These are phyloP conservation scores for Nowickia ferox DNA, from an alignment of 2,888 invertebrate species.

Conservation along the genomic window DNA sequence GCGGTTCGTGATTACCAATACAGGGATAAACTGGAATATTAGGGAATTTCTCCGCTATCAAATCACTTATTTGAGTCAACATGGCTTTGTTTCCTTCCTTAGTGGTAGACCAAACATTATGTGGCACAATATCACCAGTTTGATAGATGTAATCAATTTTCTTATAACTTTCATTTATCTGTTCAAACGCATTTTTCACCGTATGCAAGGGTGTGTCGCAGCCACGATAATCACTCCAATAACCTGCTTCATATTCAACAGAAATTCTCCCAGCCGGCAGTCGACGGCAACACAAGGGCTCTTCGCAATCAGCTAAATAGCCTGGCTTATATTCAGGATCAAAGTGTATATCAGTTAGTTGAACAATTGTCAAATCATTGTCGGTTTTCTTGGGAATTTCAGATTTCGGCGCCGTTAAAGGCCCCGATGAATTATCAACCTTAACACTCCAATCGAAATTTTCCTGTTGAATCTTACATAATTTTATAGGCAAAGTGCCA, in stretches of 20 bases:
- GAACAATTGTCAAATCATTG: slow-evolving; percentile 77
- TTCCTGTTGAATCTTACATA: slow-evolving; percentile 77
- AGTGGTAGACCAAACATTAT: slow-evolving; percentile 93
- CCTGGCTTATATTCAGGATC: slow-evolving; percentile 89
- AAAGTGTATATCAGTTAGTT: slow-evolving; percentile 87
- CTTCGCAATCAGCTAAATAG: slow-evolving; percentile 88
- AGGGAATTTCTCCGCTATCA: slow-evolving; percentile 85
- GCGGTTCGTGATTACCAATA: slow-evolving; percentile 93
- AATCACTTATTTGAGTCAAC: slow-evolving; percentile 85
- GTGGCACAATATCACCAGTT: slow-evolving; percentile 94
- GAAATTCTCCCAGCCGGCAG: slow-evolving; percentile 58
- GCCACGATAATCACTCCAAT: slow-evolving; percentile 91
- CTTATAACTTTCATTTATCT: slow-evolving; percentile 85
- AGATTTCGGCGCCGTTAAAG: slow-evolving; percentile 76
- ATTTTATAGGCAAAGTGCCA: slow-evolving; percentile 78
- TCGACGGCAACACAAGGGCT: slow-evolving; percentile 90
- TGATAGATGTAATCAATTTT: slow-evolving; percentile 89
- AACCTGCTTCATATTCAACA: slow-evolving; percentile 85
- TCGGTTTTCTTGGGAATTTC: slow-evolving; percentile 74
- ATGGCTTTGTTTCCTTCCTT: slow-evolving; percentile 86
- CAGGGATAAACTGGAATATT: slow-evolving; percentile 87
- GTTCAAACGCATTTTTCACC: slow-evolving; percentile 87
- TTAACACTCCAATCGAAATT: slow-evolving; percentile 77
- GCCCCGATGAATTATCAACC: slow-evolving; percentile 74
- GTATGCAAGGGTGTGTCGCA: slow-evolving; percentile 91